Percentiles rank a stretch among this genome's conserved stretches.
Conservation (phyloP, 2,888 invertebrate genomes). For the Syrphus vitripennis region DNA sequence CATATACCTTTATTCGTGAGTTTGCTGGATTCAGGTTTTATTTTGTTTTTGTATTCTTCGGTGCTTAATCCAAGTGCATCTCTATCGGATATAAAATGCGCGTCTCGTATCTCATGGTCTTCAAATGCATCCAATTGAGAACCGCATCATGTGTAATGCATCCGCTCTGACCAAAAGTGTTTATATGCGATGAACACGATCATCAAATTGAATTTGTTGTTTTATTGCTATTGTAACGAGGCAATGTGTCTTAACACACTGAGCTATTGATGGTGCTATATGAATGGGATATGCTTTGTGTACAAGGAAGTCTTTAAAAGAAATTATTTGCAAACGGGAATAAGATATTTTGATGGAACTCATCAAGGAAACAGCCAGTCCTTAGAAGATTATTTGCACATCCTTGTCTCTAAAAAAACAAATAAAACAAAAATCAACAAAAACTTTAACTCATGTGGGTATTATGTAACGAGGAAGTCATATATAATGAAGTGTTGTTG, state of each 20-base stretch:
- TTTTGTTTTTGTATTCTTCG: background rate
- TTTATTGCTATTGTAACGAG: conserved; percentile 10
- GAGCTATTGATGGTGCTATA: conserved; percentile 6
- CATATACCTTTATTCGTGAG: background rate
- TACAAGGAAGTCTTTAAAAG: conserved; percentile 48
- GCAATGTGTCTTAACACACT: conserved; percentile 22
- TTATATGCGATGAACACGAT: conserved; percentile 20
- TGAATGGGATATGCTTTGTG: conserved; percentile 13
- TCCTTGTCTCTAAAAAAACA: conserved; percentile 12
- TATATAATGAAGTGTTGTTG: background rate
- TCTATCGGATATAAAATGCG: conserved; percentile 20
- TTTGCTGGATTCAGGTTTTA: conserved; percentile 32
- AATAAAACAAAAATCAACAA: background rate
- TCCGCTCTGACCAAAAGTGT: conserved; percentile 28
- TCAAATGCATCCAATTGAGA: conserved; percentile 39
- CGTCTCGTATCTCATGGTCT: conserved; percentile 29
- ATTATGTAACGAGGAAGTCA: conserved; percentile 52
- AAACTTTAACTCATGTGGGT: background rate
- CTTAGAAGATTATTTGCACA: conserved; percentile 22
- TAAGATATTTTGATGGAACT: conserved; percentile 36
- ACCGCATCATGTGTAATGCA: conserved; percentile 23
- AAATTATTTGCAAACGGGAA: conserved; percentile 25
- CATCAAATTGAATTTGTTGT: conserved; percentile 22
- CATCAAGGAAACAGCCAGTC: conserved; percentile 47
- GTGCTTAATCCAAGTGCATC: background rate